These are phyloP conservation scores for Promerops cafer DNA, from an alignment of 2,113 vertebrate species.

Conservation along the genomic window DNA sequence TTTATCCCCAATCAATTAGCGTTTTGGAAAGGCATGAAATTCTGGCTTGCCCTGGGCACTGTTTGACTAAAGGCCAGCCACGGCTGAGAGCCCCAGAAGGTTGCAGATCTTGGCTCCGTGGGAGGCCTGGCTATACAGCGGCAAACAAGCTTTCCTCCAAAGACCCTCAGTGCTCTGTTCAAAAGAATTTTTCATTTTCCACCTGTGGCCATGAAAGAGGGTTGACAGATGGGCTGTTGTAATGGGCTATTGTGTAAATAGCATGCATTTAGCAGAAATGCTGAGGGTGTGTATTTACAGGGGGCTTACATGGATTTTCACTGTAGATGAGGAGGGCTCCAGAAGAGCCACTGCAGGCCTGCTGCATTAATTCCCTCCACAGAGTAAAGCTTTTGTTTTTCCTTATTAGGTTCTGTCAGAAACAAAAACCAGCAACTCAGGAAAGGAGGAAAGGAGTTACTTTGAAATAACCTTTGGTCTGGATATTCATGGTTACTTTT, in stretches of 20 bases:
- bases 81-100: constrained; percentile 35
- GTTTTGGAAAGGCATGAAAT: constrained; percentile 62
- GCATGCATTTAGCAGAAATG: constrained; percentile 32
- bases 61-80: constrained; percentile 53
- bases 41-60: constrained; percentile 45
- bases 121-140: background rate
- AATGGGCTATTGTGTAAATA: constrained; percentile 49
- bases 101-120: constrained; percentile 34
- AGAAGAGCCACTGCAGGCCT: background rate
- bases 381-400: background rate
- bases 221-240: constrained; percentile 53
- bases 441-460: background rate
- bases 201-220: constrained; percentile 52
- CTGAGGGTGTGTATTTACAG: constrained; percentile 35
- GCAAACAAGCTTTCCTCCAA: constrained; percentile 49
- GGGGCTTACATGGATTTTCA: constrained; percentile 8
- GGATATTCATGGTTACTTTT: background rate
- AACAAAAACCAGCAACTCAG: background rate
- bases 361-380: background rate
- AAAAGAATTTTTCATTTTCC: constrained; percentile 60
- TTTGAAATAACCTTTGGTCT: background rate
- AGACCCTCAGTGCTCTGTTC: constrained; percentile 14
- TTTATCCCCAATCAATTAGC: constrained; percentile 64
- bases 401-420: background rate
- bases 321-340: background rate